These are phyloP conservation scores for Psophia crepitans DNA, from an alignment of 2,113 vertebrate genomes.

Conservation along the genomic window DNA sequence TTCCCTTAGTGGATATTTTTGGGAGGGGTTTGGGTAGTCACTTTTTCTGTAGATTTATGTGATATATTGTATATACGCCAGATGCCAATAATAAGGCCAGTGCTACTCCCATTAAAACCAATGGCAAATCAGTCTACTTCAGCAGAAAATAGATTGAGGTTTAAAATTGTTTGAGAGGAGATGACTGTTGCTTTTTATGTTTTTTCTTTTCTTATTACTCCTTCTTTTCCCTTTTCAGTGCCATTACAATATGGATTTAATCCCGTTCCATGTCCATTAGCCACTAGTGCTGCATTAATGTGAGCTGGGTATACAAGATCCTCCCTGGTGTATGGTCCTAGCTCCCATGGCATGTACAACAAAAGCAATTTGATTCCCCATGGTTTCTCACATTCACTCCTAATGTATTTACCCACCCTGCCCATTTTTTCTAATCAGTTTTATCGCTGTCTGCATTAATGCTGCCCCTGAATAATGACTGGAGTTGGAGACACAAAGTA, in stretches of 20 bases:
- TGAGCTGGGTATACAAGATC: background rate
- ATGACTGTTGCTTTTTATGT: background rate
- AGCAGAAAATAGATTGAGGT: background rate
- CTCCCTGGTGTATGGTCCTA: slow-evolving; percentile 28
- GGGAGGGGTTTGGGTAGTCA: rapidly evolving
- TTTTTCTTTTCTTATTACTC: background rate
- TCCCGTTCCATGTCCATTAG: slow-evolving; percentile 1
- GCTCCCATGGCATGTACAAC: background rate
- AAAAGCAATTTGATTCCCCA: slow-evolving; percentile 22
- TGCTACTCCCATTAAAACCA: background rate
- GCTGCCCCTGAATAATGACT: background rate
- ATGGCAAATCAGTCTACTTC: background rate
- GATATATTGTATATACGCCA: background rate
- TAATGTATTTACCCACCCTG: slow-evolving; percentile 38
- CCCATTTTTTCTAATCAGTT: slow-evolving; percentile 1
- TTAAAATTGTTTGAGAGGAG: slow-evolving; percentile 15
- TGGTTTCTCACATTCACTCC: slow-evolving; percentile 19
- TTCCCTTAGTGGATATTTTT: background rate
- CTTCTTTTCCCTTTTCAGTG: slow-evolving; percentile 7
- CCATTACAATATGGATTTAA: slow-evolving; percentile 32
- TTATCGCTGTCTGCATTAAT: background rate
- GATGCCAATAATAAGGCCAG: background rate
- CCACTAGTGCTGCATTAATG: slow-evolving; percentile 23
- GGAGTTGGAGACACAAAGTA: background rate
- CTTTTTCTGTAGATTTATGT: background rate